Evolutionary conservation across 1,140 invertebrate genomes (phyloP).

Genomic region (Eupeodes corollae): DNA sequence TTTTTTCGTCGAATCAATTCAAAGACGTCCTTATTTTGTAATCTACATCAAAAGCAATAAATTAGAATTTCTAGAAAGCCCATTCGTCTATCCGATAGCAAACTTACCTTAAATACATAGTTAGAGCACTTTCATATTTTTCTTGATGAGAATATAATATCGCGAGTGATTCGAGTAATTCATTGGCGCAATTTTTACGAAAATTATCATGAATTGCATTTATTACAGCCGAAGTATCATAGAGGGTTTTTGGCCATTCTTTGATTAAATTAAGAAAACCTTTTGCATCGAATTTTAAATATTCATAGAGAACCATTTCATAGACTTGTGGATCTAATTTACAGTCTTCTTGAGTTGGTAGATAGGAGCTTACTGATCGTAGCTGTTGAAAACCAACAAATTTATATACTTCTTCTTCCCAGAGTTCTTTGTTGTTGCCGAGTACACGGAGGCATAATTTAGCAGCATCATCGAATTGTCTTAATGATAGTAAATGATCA

Average conservation of each 20-base stretch:
- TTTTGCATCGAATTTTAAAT: slow-evolving; percentile 68
- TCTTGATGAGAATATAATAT: slow-evolving; percentile 83
- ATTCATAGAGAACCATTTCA: slow-evolving; percentile 92
- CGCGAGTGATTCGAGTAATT: slow-evolving; percentile 78
- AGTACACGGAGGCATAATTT: slow-evolving; percentile 69
- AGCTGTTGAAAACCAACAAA: slow-evolving; percentile 79
- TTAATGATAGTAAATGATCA: slow-evolving; percentile 63
- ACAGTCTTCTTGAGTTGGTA: slow-evolving; percentile 56
- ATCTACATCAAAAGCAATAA: slow-evolving; percentile 38
- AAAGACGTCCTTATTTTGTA: slow-evolving; percentile 80
- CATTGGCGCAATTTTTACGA: slow-evolving; percentile 55
- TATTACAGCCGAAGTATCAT: slow-evolving; percentile 75
- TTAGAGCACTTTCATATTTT: slow-evolving; percentile 85
- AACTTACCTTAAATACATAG: slow-evolving; percentile 77
- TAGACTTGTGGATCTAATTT: slow-evolving; percentile 78
- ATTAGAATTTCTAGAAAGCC: background rate
- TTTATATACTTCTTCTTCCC: slow-evolving; percentile 90
- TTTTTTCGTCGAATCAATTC: slow-evolving; percentile 73
- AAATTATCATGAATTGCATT: slow-evolving; percentile 72
- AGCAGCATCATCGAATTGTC: slow-evolving; percentile 73
- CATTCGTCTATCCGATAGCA: background rate
- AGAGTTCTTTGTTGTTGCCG: slow-evolving; percentile 72
- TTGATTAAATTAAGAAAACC: slow-evolving; percentile 81
- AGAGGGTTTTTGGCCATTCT: slow-evolving; percentile 76
- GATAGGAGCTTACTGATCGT: slow-evolving; percentile 71